Percentiles rank a stretch among this genome's conserved stretches.
Evolutionary conservation across 2,888 invertebrate species (phyloP).

Genomic region (Hyppa rectilinea): DNA sequence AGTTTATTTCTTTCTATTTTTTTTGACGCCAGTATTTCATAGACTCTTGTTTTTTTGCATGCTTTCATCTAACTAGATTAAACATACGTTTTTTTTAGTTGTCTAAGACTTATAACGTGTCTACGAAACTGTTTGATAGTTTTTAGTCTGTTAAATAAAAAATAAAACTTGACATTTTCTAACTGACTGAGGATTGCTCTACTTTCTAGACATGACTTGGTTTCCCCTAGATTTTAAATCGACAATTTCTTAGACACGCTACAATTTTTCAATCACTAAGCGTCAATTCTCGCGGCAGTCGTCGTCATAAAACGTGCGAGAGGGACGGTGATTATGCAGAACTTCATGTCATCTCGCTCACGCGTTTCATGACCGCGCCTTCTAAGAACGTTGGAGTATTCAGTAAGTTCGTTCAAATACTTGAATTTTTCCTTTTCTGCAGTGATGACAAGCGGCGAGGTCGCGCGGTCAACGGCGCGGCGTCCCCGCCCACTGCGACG

Average conservation of each 20-base stretch:
- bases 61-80: not conserved
- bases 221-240: not conserved
- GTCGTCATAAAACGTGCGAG: constrained; percentile 1
- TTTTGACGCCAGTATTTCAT: not conserved
- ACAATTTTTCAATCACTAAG: not conserved
- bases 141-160: too few species aligned
- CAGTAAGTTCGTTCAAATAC: not conserved
- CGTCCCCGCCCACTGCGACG: constrained; percentile 67
- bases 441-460: constrained; percentile 73
- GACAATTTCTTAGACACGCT: not conserved
- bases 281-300: not conserved
- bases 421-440: constrained; percentile 31
- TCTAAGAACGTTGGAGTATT: not conserved
- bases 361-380: not conserved
- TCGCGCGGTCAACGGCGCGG: constrained; percentile 79
- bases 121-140: not conserved
- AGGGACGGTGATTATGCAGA: not conserved
- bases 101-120: not conserved
- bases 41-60: not conserved
- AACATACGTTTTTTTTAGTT: not conserved
- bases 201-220: not conserved
- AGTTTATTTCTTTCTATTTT: not conserved
- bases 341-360: not conserved
- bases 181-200: not conserved
- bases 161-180: too few species aligned